Base-by-base conservation (phyloP, 2,888 invertebrate species). In the Listrodromus nycthemerus region DNA sequence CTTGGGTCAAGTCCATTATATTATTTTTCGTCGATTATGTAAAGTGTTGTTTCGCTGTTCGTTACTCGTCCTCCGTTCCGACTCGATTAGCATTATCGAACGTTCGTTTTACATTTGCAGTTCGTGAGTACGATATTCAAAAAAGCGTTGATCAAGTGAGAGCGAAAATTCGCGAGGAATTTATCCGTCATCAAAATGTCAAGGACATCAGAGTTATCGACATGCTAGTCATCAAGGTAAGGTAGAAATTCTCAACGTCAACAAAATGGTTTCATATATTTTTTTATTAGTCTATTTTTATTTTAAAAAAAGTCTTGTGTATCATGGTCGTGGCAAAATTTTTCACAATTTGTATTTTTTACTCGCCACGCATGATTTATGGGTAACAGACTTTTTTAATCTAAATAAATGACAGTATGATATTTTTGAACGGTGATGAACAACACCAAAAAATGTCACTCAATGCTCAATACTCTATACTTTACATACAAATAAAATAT, bases 171-270 rank as follows among this genome's bases (percentile, higher is more conserved):
- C 95, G 97, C 85, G 97, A 98, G 91, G 94, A 96, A 90, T 99
- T 99, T 91, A 75, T 94, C 69, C 97, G 96, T 90, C 95, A 98
- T 93, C 95, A 95, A 90, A 92, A 97, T 93, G 95, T 98, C 0
- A 95, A 95, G 63, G 99, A 99, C 94, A 95, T 99, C 82, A 95
- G 99, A 91, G 96, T 97, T 45, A 97, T 98, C 91, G 99, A 99
- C 94, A 95, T 98, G 95, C 95, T 99, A 81, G 97, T 99, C 63
- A 96, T 98, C 82, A 98, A 98, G 96, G 98, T 98, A 94, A 91
- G 89, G 86, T 48, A 24, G 2, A 2, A 16, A 61, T n/a, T 10
- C 0, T 5, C 10, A 30, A 16, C 1, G 16, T 58, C 7, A 1
- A 16, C 27, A 1, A 30, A 8, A 10, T 4, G 30, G 30, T 30